These are phyloP conservation scores for Ceratothoa steindachneri DNA, from an alignment of 2,888 invertebrate genomes.

Conservation along the genomic window DNA sequence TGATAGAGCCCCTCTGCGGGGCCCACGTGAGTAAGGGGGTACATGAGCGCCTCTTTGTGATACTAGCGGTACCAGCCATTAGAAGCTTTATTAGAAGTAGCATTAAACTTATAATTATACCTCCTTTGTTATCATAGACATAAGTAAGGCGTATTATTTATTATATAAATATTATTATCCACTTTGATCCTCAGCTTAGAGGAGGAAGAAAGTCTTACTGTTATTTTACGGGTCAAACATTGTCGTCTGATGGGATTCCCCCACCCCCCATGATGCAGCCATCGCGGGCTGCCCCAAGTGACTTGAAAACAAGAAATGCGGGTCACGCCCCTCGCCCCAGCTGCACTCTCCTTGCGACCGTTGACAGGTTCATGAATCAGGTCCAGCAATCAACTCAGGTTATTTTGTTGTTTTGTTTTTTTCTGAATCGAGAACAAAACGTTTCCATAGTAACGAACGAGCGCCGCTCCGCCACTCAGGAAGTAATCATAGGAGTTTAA, in stretches of 20 bases:
- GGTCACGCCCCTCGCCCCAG: too few relatives aligned
- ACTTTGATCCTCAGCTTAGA: background rate
- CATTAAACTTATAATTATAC: too few relatives aligned
- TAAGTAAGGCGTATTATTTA: background rate
- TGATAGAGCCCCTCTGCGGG: conserved; percentile 1
- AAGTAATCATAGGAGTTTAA: background rate
- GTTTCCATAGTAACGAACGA: background rate
- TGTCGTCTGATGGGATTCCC: too few relatives aligned
- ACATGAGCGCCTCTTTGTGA: conserved; percentile 6
- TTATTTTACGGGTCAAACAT: background rate
- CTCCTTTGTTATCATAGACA: background rate
- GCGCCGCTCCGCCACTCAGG: background rate
- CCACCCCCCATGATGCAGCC: too few relatives aligned
- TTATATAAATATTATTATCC: background rate
- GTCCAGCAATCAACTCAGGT: background rate
- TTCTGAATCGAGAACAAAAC: background rate
- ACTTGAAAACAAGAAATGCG: too few relatives aligned
- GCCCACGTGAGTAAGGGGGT: background rate
- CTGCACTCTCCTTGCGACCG: too few relatives aligned
- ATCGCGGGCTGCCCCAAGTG: too few relatives aligned
- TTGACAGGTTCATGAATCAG: background rate
- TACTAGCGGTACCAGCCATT: conserved; percentile 6
- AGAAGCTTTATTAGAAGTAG: background rate
- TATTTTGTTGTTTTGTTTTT: background rate
- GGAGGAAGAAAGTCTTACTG: background rate